Evolutionary conservation across 2,113 vertebrate species (phyloP).

Genomic region (Caloenas nicobarica): DNA sequence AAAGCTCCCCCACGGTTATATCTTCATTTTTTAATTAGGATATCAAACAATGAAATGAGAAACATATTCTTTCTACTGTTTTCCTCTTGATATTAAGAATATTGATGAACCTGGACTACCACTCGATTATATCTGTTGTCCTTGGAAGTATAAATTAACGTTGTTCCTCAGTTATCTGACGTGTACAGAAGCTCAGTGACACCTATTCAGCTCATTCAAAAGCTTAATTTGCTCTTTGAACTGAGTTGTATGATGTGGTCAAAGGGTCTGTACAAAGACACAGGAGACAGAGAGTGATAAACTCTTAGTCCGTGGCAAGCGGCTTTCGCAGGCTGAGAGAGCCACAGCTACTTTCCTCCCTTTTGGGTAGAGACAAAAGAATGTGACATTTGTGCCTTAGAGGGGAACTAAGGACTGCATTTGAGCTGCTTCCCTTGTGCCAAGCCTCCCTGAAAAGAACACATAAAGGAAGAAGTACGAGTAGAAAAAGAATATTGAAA

Average conservation of each 20-base stretch:
- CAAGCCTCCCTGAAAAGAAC: not conserved
- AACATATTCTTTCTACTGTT: not conserved
- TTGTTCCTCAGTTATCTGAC: not conserved
- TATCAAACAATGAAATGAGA: not conserved
- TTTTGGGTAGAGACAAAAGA: constrained; percentile 69
- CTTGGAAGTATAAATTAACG: constrained; percentile 5
- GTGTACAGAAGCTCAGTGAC: not conserved
- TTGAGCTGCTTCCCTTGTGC: not conserved
- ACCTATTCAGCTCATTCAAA: constrained; percentile 72
- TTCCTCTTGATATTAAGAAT: not conserved
- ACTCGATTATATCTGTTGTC: not conserved
- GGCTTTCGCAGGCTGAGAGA: not conserved
- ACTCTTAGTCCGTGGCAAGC: not conserved
- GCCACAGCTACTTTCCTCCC: constrained; percentile 52
- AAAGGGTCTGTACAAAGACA: constrained; percentile 65
- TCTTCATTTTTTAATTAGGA: not conserved
- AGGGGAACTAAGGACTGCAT: constrained; percentile 64
- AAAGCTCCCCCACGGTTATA: not conserved
- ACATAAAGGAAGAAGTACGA: not conserved
- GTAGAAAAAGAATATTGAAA: not conserved
- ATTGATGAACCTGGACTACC: not conserved
- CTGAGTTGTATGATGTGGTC: constrained; percentile 74
- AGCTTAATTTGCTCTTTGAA: constrained; percentile 81
- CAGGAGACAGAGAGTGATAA: not conserved
- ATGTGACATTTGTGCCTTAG: constrained; percentile 66